phyloP scores from a whole-genome alignment of 2,797 vertebrate genomes.

The Gorsachius magnificus region DNA sequence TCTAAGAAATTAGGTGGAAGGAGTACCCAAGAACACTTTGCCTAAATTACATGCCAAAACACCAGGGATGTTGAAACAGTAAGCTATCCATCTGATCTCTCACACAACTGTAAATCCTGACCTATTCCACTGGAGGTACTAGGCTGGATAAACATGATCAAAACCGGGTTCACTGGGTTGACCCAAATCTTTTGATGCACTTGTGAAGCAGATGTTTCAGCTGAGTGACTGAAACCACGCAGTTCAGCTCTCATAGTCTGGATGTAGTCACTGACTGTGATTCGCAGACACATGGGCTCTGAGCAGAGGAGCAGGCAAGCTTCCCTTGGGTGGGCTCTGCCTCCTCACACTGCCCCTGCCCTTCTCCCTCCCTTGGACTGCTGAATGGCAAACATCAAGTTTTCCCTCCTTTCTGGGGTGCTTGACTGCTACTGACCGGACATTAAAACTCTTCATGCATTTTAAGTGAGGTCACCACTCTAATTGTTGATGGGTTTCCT shows the following conservation, averaged over 20 bases:
- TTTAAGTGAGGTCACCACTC: neutral
- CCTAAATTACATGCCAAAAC: neutral
- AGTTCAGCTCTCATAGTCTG: neutral
- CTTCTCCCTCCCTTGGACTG: neutral
- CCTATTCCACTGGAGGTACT: neutral
- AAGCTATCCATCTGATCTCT: neutral
- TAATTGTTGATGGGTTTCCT: neutral
- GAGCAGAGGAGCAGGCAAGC: neutral
- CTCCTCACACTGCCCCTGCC: too few relatives aligned
- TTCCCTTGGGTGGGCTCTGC: neutral
- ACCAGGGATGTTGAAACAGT: neutral
- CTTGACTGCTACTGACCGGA: neutral
- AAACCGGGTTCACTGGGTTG: neutral
- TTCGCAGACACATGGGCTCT: neutral
- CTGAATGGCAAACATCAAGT: neutral
- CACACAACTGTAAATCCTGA: neutral
- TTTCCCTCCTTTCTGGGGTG: neutral
- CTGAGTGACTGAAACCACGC: neutral
- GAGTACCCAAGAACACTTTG: neutral
- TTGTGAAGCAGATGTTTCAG: neutral
- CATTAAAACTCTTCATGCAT: neutral
- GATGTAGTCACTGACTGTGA: neutral
- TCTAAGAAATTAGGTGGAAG: neutral
- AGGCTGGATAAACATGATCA: neutral
- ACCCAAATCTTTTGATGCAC: neutral